A percentile compares a stretch with the other conserved stretches of the same genome.
These are phyloP conservation scores for Chaetoderma sp. DNA, from an alignment of 2,888 invertebrate species.

Conservation along the genomic window DNA sequence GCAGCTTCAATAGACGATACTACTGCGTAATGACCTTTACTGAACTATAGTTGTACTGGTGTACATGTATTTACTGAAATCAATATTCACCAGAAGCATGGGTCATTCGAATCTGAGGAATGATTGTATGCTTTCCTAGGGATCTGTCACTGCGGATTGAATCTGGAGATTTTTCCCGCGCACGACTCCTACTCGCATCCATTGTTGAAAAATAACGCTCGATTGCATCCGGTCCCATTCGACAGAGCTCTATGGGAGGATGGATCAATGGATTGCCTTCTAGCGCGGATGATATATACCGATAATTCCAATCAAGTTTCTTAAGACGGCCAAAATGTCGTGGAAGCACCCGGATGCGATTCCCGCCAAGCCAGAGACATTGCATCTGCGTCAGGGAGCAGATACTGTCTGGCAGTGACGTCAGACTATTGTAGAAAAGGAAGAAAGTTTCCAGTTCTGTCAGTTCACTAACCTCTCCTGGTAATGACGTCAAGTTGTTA, in stretches of 20 bases:
- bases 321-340: slow-evolving; percentile 57
- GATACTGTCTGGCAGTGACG: slow-evolving; percentile 60
- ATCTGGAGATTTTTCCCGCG: no score
- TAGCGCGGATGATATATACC: slow-evolving; percentile 59
- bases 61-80: no score
- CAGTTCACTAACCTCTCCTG: slow-evolving; percentile 61
- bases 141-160: no score
- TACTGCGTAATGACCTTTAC: no score
- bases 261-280: slow-evolving; percentile 64
- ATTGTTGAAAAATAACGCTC: slow-evolving; percentile 49
- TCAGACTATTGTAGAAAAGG: slow-evolving; percentile 66
- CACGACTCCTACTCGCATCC: neutral
- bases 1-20: no score
- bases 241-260: slow-evolving; percentile 67
- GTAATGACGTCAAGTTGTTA: slow-evolving; percentile 60
- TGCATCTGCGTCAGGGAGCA: slow-evolving; percentile 65
- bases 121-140: no score
- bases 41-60: no score
- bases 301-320: slow-evolving; percentile 63
- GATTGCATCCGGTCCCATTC: slow-evolving; percentile 62
- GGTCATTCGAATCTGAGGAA: no score
- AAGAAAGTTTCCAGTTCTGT: slow-evolving; percentile 63
- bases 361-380: slow-evolving; percentile 70
- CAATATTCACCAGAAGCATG: no score
- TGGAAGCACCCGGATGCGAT: slow-evolving; percentile 62